Evolutionary conservation across 2,113 vertebrate genomes (phyloP).

Genomic region (Oreocharis arfaki): DNA sequence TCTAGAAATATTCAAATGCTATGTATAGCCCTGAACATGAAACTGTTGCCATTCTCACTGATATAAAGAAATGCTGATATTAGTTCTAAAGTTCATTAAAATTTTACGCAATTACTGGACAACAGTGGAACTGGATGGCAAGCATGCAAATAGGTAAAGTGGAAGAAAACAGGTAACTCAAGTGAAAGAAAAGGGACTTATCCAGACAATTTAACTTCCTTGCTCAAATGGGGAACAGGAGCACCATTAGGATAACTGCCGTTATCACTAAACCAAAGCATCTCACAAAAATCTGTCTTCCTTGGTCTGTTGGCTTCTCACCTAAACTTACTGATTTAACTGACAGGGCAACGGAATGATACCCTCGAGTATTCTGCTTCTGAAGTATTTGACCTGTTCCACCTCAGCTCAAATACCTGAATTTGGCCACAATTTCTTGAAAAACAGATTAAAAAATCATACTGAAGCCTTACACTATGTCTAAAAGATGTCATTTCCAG

Average conservation of each 20-base stretch:
- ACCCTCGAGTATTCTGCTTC: not conserved
- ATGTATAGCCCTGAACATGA: not conserved
- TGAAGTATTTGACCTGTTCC: not conserved
- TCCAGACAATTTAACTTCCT: not conserved
- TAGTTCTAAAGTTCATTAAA: not conserved
- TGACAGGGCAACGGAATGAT: not conserved
- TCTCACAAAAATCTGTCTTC: not conserved
- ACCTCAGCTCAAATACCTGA: not conserved
- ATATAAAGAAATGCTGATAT: not conserved
- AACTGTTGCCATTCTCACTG: not conserved
- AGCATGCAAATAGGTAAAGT: not conserved
- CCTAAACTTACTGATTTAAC: not conserved
- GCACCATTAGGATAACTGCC: not conserved
- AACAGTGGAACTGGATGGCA: not conserved
- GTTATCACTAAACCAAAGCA: not conserved
- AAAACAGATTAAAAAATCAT: not conserved
- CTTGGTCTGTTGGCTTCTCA: not conserved
- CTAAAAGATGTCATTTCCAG: not conserved
- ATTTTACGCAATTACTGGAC: not conserved
- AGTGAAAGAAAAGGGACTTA: not conserved
- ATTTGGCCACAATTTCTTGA: not conserved
- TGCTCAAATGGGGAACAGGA: not conserved
- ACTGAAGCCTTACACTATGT: not conserved
- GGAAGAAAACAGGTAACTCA: not conserved
- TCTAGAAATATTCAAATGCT: not conserved